phyloP scores from a whole-genome alignment of 2,888 invertebrate species.

The Leucophenga maculata region DNA sequence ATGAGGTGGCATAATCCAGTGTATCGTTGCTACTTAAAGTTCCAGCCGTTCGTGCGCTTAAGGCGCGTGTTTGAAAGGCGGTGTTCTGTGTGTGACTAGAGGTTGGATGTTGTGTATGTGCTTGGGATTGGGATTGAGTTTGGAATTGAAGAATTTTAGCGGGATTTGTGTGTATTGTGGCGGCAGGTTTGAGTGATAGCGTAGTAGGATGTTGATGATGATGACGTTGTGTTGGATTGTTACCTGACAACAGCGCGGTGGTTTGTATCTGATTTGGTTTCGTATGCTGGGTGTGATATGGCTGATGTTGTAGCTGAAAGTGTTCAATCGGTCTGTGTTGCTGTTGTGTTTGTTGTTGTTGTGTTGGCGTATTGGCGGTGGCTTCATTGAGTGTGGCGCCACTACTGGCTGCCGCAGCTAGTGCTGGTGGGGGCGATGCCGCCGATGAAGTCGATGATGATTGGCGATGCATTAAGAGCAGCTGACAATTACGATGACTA shows the following conservation, averaged over 20 bases:
- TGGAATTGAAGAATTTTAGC: no score
- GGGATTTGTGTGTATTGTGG: not conserved
- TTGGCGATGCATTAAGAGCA: constrained; percentile 4
- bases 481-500: constrained; percentile 19
- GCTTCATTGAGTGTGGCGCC: not conserved
- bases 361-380: constrained; percentile 16
- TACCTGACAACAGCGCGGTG: constrained; percentile 6
- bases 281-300: constrained; percentile 23
- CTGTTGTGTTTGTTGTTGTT: constrained; percentile 33
- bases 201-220: constrained; percentile 30
- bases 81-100: constrained; percentile 31
- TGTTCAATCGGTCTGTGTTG: constrained; percentile 32
- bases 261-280: constrained; percentile 36
- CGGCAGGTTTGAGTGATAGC: not conserved
- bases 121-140: not conserved
- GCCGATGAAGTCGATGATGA: constrained; percentile 8
- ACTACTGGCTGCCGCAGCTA: not conserved
- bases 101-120: not conserved
- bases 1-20: constrained; percentile 56
- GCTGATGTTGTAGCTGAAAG: constrained; percentile 43
- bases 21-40: constrained; percentile 42
- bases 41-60: constrained; percentile 1
- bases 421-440: constrained; percentile 11
- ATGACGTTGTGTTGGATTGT: constrained; percentile 12
- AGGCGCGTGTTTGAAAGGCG: constrained; percentile 1